These are phyloP conservation scores for Propithecus perrieri DNA, from an alignment of 2,797 vertebrate genomes.

Conservation along the genomic window DNA sequence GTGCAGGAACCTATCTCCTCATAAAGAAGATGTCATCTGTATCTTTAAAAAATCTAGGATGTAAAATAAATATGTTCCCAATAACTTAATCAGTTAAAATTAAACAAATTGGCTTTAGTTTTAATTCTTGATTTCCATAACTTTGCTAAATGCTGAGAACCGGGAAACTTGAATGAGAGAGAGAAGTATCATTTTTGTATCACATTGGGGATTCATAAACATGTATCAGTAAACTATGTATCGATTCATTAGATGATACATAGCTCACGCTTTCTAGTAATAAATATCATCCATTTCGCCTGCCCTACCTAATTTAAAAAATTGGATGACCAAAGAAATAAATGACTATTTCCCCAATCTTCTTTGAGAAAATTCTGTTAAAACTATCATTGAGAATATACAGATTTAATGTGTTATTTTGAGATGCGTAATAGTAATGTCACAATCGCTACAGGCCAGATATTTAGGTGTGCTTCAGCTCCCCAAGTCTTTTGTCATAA, in stretches of 20 bases:
- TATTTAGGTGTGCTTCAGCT: slow-evolving; percentile 30
- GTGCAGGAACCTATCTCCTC: slow-evolving; percentile 53
- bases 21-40: slow-evolving; percentile 57
- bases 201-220: neutral
- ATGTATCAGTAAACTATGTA: neutral
- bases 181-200: slow-evolving; percentile 16
- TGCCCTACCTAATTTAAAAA: slow-evolving; percentile 9
- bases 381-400: slow-evolving; percentile 42
- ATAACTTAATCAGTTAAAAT: slow-evolving; percentile 46
- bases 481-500: slow-evolving; percentile 11
- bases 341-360: neutral
- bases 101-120: slow-evolving; percentile 57
- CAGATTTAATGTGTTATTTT: slow-evolving; percentile 56
- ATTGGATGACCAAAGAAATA: slow-evolving; percentile 54
- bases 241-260: neutral
- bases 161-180: neutral
- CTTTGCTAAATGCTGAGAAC: slow-evolving; percentile 59
- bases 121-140: slow-evolving; percentile 53
- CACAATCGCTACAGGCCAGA: neutral
- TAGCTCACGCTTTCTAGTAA: slow-evolving; percentile 21
- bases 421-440: slow-evolving; percentile 50
- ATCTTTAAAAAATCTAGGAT: slow-evolving; percentile 50
- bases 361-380: slow-evolving; percentile 39
- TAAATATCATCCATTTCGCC: neutral
- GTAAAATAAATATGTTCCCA: slow-evolving; percentile 50